Evolutionary conservation across 2,113 vertebrate species (phyloP).

Genomic region (Crotalus tigris): DNA sequence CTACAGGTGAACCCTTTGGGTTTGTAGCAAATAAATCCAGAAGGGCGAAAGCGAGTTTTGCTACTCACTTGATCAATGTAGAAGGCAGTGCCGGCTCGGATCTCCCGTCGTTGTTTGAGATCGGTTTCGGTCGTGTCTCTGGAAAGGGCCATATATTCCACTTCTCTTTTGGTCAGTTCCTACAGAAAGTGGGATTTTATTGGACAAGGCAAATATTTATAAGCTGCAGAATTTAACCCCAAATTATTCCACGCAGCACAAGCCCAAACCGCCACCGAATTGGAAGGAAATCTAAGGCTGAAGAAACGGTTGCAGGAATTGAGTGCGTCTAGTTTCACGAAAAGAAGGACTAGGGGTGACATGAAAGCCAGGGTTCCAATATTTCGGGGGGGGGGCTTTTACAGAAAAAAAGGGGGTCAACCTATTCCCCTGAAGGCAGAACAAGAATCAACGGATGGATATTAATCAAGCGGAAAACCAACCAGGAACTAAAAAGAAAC

Average conservation of each 20-base stretch:
- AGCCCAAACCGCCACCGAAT: conserved; percentile 14
- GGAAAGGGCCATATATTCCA: conserved; percentile 90
- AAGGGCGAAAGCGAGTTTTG: background rate
- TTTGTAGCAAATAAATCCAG: background rate
- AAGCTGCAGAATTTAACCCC: background rate
- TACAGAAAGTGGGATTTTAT: conserved; percentile 55
- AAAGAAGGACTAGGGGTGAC: background rate
- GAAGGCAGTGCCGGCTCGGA: conserved; percentile 87
- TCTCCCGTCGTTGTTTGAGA: conserved; percentile 95
- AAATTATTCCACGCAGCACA: conserved; percentile 7
- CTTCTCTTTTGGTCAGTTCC: conserved; percentile 92
- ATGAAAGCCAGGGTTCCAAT: background rate
- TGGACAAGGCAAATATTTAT: background rate
- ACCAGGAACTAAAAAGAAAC: no score
- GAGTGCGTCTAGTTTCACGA: background rate
- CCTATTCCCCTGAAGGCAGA: background rate
- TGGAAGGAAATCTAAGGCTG: conserved; percentile 31
- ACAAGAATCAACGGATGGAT: background rate
- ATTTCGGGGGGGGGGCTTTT: background rate
- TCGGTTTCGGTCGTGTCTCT: conserved; percentile 96
- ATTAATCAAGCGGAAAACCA: background rate
- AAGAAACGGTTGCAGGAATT: background rate
- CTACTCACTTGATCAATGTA: conserved; percentile 92
- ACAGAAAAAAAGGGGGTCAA: background rate
- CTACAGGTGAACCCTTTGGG: background rate